Base-by-base conservation (phyloP, 2,797 vertebrate genomes). In the Sarcoramphus papa region DNA sequence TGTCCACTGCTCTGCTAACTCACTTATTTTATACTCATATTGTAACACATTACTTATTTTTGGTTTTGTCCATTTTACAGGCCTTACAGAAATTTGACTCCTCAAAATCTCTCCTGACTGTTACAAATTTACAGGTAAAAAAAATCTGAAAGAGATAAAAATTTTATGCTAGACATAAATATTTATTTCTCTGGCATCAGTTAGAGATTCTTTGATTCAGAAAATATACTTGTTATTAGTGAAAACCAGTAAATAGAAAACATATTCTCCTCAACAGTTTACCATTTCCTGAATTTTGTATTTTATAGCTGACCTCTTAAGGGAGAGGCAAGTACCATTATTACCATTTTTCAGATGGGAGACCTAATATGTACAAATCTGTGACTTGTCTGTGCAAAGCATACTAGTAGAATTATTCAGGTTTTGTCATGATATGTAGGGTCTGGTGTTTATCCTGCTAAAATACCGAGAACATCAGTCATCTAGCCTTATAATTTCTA, bases 71-170 rank as follows among this genome's bases (percentile, higher is more conserved):
- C 18, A 86, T 68, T 95, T 97, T 92, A 74, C 93, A 98, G 98
- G 5, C 24, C 37, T 79, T 85, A 88, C 90, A 92, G 37, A 93
- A 93, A 84, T 98, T 98, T 94, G 96, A 98, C 79, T 94, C 97
- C 40, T 97, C 97, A 89, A 86, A 96, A 74, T 81, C 96, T 86
- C 96, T 98, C 54, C 62, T 88, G 74, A 91, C 51, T 84, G 89
- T 86, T 95, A 97, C 97, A 95, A 98, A 98, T 90, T 80, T 98
- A n/a, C 95, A 98, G 98, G 98, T 98, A 98, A 97, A 92, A 69
- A 80, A 35, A 22, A 2, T 16, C 37, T 62, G 50, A 87, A 50
- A 78, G 31, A 80, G 28, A 5, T 43, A 87, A 80, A 85, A 20
- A 28, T 60, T 40, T 85, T 30, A 64, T 53, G 30, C 17, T 56